These are phyloP conservation scores for Pelmatolapia mariae DNA, from an alignment of 2,113 vertebrate species.

Conservation along the genomic window DNA sequence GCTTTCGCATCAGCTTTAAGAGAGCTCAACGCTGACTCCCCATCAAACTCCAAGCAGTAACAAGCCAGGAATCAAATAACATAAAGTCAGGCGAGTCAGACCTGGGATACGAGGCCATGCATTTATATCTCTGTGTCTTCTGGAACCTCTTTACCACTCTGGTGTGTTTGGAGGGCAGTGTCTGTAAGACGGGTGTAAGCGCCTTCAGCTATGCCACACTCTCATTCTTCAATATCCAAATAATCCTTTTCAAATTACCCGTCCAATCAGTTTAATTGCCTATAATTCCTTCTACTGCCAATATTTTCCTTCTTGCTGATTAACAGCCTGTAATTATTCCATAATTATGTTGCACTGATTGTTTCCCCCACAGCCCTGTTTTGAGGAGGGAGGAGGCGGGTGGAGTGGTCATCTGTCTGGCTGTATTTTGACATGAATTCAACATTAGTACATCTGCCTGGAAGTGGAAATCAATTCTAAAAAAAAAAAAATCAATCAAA, in stretches of 20 bases:
- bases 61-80: constrained; percentile 44
- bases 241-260: constrained; percentile 30
- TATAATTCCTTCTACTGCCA: background rate
- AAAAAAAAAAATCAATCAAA: background rate
- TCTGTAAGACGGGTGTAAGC: background rate
- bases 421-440: background rate
- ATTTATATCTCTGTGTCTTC: background rate
- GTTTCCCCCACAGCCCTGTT: background rate
- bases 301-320: constrained; percentile 30
- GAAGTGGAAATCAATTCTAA: background rate
- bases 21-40: background rate
- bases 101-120: background rate
- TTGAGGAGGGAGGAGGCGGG: background rate
- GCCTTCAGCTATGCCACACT: background rate
- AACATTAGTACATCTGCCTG: background rate
- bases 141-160: background rate
- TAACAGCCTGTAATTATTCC: constrained; percentile 26
- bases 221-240: constrained; percentile 12
- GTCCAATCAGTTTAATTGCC: constrained; percentile 41
- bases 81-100: constrained; percentile 2
- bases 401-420: background rate
- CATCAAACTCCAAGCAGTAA: constrained; percentile 14
- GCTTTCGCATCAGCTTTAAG: constrained; percentile 31
- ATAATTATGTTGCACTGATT: constrained; percentile 17
- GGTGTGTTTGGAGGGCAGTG: background rate